Base-by-base conservation (phyloP, 2,888 invertebrate species). In the Gymnosoma rotundatum region DNA sequence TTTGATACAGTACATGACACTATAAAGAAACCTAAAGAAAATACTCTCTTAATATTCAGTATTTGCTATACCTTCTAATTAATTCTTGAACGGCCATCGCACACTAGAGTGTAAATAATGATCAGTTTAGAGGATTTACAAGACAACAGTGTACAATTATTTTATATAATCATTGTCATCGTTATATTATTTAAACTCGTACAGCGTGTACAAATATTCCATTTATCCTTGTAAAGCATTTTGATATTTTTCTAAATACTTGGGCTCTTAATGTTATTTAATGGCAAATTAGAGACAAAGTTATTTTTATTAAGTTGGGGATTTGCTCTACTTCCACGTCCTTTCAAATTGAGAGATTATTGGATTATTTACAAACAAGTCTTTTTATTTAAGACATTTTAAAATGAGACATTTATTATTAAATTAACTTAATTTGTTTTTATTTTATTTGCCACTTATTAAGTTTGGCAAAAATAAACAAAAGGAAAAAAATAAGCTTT, bases 201-300 rank as follows among this genome's bases (percentile, higher is more conserved):
- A 38, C 18, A 56, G 72, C 56, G 64, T 36, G 16, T 36, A 66
- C 58, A 79, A 79, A 38, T 66, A 66, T 72, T 64, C 78, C 6
- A 60, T 25, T 63, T 58, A 66, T 66, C 73, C 66, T 73, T 72
- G 14, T 32, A 42, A 74, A 70, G 48, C 48, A 70, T 48, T 70
- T 70, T 61, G 52, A 61, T 61, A 73, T 72, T 70, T 78, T 32
- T 79, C 67, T 50, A 78, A 78, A 78, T 83, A 61, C 63, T 50
- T 60, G 25, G 52, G 38, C 58, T 56, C 67, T 61, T 84, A 83
- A 83, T 83, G 60, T 66, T 54, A 70, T 80, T 76, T 84, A 84
- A 81, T 78, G 78, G 78, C 73, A 84, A 84, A 84, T 81, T 81
- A 84, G 81, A 69, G 50, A 52, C 70, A 78, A 80, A 81, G 63